A percentile compares a stretch with the other conserved stretches of the same genome.
phyloP scores from a whole-genome alignment of 2,888 invertebrate genomes.

The Lycia hirtaria region DNA sequence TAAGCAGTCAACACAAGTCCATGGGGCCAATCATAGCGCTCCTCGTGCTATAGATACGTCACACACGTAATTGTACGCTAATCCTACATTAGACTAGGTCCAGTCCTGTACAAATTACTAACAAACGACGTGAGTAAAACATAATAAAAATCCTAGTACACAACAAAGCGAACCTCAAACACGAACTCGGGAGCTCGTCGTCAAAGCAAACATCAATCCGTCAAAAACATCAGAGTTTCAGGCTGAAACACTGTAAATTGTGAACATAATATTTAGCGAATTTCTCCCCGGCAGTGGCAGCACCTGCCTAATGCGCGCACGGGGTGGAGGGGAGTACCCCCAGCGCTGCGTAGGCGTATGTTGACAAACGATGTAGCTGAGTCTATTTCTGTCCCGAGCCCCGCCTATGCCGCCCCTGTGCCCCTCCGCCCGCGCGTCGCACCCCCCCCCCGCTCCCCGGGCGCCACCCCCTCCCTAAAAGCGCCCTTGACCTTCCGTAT shows the following conservation, averaged over 20 bases:
- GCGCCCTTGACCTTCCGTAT: conserved; percentile 81
- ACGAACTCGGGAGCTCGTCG: conserved; percentile 19
- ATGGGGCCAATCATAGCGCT: too few relatives aligned
- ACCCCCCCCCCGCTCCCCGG: conserved; percentile 42
- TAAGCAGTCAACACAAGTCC: too few relatives aligned
- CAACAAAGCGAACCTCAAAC: conserved; percentile 18
- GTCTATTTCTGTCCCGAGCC: conserved; percentile 72
- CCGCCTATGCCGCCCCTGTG: conserved; percentile 56
- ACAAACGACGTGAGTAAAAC: neutral
- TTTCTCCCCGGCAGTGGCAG: conserved; percentile 41
- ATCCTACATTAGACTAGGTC: neutral
- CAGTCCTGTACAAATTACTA: neutral
- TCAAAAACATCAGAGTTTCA: conserved; percentile 42
- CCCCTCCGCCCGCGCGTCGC: conserved; percentile 35
- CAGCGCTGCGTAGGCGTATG: conserved; percentile 76
- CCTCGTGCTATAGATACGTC: too few relatives aligned
- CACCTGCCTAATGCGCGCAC: conserved; percentile 13
- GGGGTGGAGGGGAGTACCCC: conserved; percentile 16
- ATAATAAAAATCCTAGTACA: conserved; percentile 3
- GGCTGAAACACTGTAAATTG: conserved; percentile 46
- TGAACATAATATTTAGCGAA: conserved; percentile 49
- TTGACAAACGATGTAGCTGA: conserved; percentile 79
- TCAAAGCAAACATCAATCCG: conserved; percentile 34
- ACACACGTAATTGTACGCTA: too few relatives aligned
- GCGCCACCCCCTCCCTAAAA: conserved; percentile 53